Percentiles rank a stretch among this genome's conserved stretches.
These are phyloP conservation scores for Acropora tenuis DNA, from an alignment of 64 coral and sea anemone species.

Conservation along the genomic window DNA sequence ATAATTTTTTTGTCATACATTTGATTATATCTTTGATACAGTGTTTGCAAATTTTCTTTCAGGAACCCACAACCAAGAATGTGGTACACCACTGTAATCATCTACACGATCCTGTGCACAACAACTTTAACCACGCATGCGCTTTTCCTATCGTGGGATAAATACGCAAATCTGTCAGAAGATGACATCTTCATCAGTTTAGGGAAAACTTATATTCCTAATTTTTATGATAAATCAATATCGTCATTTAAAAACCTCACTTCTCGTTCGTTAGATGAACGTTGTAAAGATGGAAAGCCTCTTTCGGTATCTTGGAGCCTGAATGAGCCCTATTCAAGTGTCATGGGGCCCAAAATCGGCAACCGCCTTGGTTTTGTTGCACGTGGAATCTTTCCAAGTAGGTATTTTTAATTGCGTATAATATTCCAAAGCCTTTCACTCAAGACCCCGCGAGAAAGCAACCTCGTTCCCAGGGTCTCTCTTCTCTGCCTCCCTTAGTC, in stretches of 20 bases:
- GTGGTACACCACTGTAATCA: neutral
- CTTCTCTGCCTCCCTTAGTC: no score
- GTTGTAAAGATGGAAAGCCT: slow-evolving; percentile 64
- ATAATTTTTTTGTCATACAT: no score
- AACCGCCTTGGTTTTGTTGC: slow-evolving; percentile 46
- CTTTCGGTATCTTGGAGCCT: slow-evolving; percentile 74
- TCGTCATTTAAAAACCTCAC: slow-evolving; percentile 57
- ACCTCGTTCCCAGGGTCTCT: no score
- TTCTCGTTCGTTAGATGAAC: slow-evolving; percentile 70
- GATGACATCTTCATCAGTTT: slow-evolving; percentile 33
- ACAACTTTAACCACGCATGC: slow-evolving; percentile 4
- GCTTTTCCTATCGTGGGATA: slow-evolving; percentile 61
- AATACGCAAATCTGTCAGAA: slow-evolving; percentile 35
- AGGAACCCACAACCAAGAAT: neutral
- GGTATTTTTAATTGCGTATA: neutral
- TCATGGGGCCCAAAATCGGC: slow-evolving; percentile 55
- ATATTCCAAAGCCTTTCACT: neutral
- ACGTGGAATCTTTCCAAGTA: slow-evolving; percentile 86
- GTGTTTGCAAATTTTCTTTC: neutral
- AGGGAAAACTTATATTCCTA: slow-evolving; percentile 16
- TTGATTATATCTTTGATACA: neutral
- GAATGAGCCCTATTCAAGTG: slow-evolving; percentile 73
- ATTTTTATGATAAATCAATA: neutral
- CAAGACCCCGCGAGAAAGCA: no score
- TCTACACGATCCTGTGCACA: neutral